phyloP scores from a whole-genome alignment of 2,797 vertebrate genomes.

The Tenualosa thibaudeaui region DNA sequence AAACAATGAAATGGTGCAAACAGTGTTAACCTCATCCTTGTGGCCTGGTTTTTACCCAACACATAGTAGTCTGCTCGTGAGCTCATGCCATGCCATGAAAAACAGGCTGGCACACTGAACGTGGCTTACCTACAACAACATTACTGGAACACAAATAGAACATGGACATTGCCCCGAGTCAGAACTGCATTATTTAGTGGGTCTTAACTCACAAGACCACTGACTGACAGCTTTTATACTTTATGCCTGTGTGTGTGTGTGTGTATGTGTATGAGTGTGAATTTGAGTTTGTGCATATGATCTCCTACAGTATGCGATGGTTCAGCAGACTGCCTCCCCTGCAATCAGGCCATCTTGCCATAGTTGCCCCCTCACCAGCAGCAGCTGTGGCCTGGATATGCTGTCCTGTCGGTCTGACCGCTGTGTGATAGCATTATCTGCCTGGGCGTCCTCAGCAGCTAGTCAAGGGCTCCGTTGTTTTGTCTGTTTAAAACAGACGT shows the following conservation, averaged over 20 bases:
- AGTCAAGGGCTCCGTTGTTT: background rate
- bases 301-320: background rate
- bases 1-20: background rate
- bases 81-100: background rate
- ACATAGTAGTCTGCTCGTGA: background rate
- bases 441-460: background rate
- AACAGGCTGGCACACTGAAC: background rate
- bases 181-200: background rate
- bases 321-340: background rate
- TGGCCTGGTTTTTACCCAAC: background rate
- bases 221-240: background rate
- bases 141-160: background rate
- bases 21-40: background rate
- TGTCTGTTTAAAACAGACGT: background rate
- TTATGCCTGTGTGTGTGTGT: background rate
- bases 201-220: background rate
- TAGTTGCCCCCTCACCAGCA: background rate
- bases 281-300: background rate
- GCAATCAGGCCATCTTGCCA: background rate
- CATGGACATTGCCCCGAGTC: background rate
- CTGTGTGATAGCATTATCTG: slow-evolving; percentile 1
- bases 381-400: background rate
- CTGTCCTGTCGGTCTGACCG: background rate
- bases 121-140: background rate
- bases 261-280: background rate